These are phyloP conservation scores for Pseudorectes ferrugineus DNA, from an alignment of 2,113 vertebrate species.

Conservation along the genomic window DNA sequence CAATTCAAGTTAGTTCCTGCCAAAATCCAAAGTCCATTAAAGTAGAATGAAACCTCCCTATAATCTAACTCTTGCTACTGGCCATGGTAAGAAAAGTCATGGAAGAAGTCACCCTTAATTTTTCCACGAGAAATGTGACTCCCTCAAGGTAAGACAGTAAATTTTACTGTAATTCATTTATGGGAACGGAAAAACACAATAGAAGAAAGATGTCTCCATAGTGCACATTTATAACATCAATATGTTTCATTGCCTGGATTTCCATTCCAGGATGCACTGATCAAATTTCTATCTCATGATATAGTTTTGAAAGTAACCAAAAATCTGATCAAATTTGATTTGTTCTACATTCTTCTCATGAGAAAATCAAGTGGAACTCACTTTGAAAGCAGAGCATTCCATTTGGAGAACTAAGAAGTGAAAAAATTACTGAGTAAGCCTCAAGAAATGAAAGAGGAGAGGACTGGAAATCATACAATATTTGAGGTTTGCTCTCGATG, in stretches of 20 bases:
- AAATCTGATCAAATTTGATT: slow-evolving; percentile 46
- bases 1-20: neutral
- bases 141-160: slow-evolving; percentile 8
- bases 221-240: slow-evolving; percentile 25
- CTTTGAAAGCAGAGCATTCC: neutral
- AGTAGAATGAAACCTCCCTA: neutral
- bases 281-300: slow-evolving; percentile 41
- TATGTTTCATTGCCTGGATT: slow-evolving; percentile 5
- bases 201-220: neutral
- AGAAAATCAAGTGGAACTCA: slow-evolving; percentile 13
- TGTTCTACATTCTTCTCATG: slow-evolving; percentile 22
- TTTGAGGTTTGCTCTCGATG: neutral
- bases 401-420: neutral
- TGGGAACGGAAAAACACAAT: neutral
- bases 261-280: neutral
- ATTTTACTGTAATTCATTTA: slow-evolving; percentile 41
- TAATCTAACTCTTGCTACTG: neutral
- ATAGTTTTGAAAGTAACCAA: slow-evolving; percentile 34
- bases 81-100: neutral
- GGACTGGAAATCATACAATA: neutral
- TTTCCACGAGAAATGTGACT: slow-evolving; percentile 28
- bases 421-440: neutral
- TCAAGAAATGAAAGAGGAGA: neutral
- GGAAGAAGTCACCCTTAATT: neutral
- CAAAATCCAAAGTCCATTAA: neutral